These are phyloP conservation scores for Drosophila ogumai DNA, from an alignment of 1,140 invertebrate genomes.

Conservation along the genomic window DNA sequence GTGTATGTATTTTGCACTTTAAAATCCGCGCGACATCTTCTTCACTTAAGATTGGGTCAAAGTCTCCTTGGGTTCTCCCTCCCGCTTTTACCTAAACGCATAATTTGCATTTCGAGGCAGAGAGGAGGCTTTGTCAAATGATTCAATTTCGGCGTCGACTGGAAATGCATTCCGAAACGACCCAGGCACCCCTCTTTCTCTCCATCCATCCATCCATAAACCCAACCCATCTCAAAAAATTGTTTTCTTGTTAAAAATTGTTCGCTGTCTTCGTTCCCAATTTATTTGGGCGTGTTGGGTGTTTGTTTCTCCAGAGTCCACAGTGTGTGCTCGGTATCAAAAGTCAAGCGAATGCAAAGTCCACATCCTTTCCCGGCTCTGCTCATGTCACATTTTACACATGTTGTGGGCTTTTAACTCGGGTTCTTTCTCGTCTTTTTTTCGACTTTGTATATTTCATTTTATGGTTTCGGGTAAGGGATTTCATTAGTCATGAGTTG, in stretches of 20 bases:
- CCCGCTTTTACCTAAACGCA: constrained; percentile 64
- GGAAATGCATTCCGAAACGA: constrained; percentile 60
- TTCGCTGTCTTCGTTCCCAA: constrained; percentile 31
- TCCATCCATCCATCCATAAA: background rate
- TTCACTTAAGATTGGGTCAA: constrained; percentile 44
- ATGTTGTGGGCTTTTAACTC: constrained; percentile 62
- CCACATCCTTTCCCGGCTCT: constrained; percentile 44
- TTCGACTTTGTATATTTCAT: constrained; percentile 32
- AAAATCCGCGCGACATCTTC: constrained; percentile 18
- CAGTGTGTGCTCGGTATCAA: constrained; percentile 35
- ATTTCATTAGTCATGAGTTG: constrained; percentile 70
- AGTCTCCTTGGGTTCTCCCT: constrained; percentile 9
- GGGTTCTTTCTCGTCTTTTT: constrained; percentile 23
- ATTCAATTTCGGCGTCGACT: constrained; percentile 75
- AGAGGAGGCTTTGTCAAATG: constrained; percentile 70
- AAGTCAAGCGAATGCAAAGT: constrained; percentile 49
- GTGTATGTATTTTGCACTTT: background rate
- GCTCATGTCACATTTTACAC: constrained; percentile 67
- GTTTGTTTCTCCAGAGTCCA: constrained; percentile 3
- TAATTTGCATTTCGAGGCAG: constrained; percentile 69
- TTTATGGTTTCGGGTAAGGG: constrained; percentile 56
- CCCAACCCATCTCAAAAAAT: constrained; percentile 33
- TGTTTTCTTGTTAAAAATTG: constrained; percentile 57
- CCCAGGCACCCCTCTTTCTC: background rate
- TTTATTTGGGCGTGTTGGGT: constrained; percentile 53